Evolutionary conservation across 2,888 invertebrate genomes (phyloP), one percentile per base, ranked within the genome.

Genomic region (Blastobasis adustella): DNA sequence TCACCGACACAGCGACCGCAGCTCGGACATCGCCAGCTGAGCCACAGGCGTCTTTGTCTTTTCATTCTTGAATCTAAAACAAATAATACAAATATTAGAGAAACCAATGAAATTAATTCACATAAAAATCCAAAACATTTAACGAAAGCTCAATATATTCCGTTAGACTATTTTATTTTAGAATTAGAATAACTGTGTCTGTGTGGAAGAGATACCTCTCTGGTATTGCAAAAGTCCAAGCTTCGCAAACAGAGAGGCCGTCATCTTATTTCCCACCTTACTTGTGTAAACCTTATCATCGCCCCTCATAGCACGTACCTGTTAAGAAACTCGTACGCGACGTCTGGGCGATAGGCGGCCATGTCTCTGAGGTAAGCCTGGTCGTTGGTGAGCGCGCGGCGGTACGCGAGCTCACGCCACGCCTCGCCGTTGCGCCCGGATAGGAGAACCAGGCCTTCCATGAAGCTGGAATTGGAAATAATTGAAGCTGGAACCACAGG

Each of bases 351-450:
- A 56, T 79, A 81, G n/a, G 69, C 61, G 39, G 79, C 85, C 79
- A 87, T 82, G 60, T 89, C 89, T 3, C 84, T 71, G n/a, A 88
- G 65, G 62, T 81, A 89, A 0, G 79, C 76, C 66, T 82, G 82
- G 68, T 89, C 89, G 69, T 84, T 79, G 50, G 66, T 41, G 1
- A 86, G 68, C 42, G 79, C 69, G 53, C 88, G 82, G 0, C 86
- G 68, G 67, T 89, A 89, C 6, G 88, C 81, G 41, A 89, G 65
- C 63, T 86, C 84, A 10, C 80, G 80, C 89, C 89, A 89, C 58
- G 80, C 82, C 50, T 74, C 76, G 23, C 79, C 77, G 37, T 77
- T 66, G 9, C 79, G 81, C 0, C 80, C 79, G 1, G 79, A 64
- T 49, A 84, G 60, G 42, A 83, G 64, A 10, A 89, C 86, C 38